Percentiles rank a stretch among this genome's conserved stretches.
Conservation (phyloP, 1,140 invertebrate genomes). For the Maniola jurtina region DNA sequence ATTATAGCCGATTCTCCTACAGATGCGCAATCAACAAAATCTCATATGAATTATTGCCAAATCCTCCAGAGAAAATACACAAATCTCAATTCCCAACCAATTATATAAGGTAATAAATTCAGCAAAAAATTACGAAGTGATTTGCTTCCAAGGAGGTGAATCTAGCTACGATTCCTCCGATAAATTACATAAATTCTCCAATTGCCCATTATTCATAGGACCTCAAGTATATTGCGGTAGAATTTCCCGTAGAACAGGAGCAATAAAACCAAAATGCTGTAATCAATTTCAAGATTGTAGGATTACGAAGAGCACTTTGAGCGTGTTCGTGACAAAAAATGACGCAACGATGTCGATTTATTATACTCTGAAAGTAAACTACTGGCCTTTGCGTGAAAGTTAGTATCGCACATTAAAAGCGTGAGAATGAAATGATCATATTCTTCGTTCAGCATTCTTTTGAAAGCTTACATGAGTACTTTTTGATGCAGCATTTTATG, state of each 20-base stretch:
- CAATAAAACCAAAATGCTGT: constrained; percentile 1
- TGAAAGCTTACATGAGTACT: too few species aligned
- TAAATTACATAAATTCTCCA: too few species aligned
- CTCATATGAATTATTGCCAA: background rate
- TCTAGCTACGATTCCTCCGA: background rate
- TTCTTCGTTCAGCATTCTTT: too few species aligned
- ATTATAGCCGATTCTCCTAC: too few species aligned
- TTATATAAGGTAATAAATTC: background rate
- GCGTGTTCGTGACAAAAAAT: background rate
- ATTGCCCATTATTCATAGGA: too few species aligned
- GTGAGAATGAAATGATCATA: too few species aligned
- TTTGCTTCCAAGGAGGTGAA: background rate
- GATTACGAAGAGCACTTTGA: background rate
- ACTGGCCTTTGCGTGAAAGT: background rate
- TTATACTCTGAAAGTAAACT: background rate
- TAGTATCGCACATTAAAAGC: too few species aligned
- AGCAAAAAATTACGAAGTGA: background rate
- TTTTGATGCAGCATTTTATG: too few species aligned
- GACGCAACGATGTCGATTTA: constrained; percentile 5
- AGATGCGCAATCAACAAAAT: too few species aligned
- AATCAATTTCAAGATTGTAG: constrained; percentile 3
- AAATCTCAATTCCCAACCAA: background rate
- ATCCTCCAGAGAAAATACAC: background rate
- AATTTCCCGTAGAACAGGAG: background rate
- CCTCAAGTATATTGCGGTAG: background rate